phyloP scores from a whole-genome alignment of 1,140 invertebrate species.

The Amphibalanus amphitrite region DNA sequence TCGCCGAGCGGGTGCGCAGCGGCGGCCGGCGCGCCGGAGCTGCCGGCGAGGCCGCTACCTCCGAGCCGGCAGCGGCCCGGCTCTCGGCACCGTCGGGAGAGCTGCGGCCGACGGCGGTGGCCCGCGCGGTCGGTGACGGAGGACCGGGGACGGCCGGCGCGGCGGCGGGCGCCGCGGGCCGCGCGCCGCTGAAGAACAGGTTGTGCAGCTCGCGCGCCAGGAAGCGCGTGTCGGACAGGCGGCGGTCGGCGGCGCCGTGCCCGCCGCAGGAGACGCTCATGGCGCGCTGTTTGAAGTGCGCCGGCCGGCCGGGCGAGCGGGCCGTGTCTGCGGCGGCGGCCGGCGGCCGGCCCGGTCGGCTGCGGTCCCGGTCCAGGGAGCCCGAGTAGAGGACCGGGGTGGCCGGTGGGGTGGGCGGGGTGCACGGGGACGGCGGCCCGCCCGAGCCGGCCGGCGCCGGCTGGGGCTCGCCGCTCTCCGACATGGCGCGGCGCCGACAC shows the following conservation, averaged over 20 bases:
- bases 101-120: not conserved
- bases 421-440: not conserved
- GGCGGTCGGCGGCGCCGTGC: not conserved
- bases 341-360: no score
- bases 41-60: not conserved
- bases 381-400: not conserved
- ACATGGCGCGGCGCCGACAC: not conserved
- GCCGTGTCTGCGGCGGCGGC: no score
- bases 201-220: not conserved
- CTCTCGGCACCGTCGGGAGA: not conserved
- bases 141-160: no score
- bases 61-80: no score
- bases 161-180: no score
- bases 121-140: no score
- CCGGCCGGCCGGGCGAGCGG: constrained; percentile 7
- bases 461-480: not conserved
- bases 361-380: not conserved
- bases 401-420: no score
- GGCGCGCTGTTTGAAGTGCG: constrained; percentile 4
- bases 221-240: not conserved
- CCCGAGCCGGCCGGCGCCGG: no score
- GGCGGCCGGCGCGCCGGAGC: no score
- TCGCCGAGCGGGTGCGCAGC: no score
- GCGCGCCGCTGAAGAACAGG: not conserved
- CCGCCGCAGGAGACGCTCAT: not conserved